Base-by-base conservation (phyloP, 2,113 vertebrate species). In the Hydropotes inermis region DNA sequence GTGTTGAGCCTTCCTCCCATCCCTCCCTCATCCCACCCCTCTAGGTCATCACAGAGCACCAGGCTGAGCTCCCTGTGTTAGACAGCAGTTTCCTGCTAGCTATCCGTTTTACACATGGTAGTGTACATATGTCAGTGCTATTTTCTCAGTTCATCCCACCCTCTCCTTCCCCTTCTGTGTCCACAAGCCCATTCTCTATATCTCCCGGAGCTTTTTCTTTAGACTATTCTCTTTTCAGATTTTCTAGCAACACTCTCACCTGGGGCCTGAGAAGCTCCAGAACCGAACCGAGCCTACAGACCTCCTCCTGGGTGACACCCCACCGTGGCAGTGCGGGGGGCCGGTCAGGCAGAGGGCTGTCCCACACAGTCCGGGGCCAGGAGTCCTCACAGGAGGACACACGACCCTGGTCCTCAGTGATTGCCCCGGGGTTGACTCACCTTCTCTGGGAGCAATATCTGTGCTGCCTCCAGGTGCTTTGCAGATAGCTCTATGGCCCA, bases 231-330 rank as follows among this genome's bases (percentile, higher is more conserved):
- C 27, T 92, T 57, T 97, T 81, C 30, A 89, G 33, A 28, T 82
- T 83, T 87, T 14, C 61, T 94, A 78, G 52, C 11, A 92, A 54
- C n/a, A 54, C 21, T 70, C 7, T 55, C 45, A 87, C 39, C 0
- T 14, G 23, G 23, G 12, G 27, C 33, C 58, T 85, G 64, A 92
- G 81, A 95, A 89, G 30, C 96, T 96, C 84, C 92, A 85, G 64
- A 92, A 93, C 4, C 36, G 50, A 92, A 28, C 76, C 12, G 52
- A n/a, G 50, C 60, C 19, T 84, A 45, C 7, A 64, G 74, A 11
- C 23, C 8, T 86, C 21, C 91, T 88, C 10, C 2, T 87, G 81
- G 60, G 16, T 3, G 4, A 9, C 36, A 21, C 39, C 36, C 25
- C 81, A 9, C 19, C n/a, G 67, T 57, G 50, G 21, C 21, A 16